These are phyloP conservation scores for Formica exsecta DNA, from an alignment of 1,140 invertebrate genomes.

Conservation along the genomic window DNA sequence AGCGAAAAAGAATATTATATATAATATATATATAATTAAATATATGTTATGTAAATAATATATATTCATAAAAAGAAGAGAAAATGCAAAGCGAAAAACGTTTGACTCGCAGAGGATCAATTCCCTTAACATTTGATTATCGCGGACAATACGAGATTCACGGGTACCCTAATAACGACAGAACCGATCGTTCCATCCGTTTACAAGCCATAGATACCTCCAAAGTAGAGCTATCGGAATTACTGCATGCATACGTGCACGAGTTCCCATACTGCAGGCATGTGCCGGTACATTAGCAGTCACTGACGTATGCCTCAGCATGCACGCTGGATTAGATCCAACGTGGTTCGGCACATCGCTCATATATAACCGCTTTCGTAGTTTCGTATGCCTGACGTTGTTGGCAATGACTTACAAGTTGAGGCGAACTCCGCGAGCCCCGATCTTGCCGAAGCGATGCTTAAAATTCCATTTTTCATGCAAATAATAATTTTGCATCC, in stretches of 20 bases:
- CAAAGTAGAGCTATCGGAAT: conserved; percentile 54
- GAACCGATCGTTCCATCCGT: conserved; percentile 7
- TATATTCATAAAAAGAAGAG: not conserved
- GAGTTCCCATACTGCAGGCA: conserved; percentile 47
- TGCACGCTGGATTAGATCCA: conserved; percentile 72
- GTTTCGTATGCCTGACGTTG: conserved; percentile 37
- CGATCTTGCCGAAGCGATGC: not conserved
- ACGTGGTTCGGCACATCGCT: conserved; percentile 72
- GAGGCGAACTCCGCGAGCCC: conserved; percentile 2
- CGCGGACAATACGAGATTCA: not conserved
- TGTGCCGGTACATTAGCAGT: conserved; percentile 61
- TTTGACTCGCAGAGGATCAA: not conserved
- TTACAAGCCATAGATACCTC: conserved; percentile 35
- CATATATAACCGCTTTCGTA: conserved; percentile 73
- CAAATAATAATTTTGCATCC: not conserved
- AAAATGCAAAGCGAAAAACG: not conserved
- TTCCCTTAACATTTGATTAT: conserved; percentile 3
- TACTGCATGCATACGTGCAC: conserved; percentile 45
- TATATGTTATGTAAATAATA: not conserved
- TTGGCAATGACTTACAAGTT: conserved; percentile 55
- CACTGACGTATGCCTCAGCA: conserved; percentile 73
- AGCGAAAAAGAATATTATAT: not conserved
- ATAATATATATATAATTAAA: too few species aligned
- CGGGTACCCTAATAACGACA: conserved; percentile 3
- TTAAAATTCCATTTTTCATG: conserved; percentile 6